Evolutionary conservation across 92 coral and sea anemone species (phyloP).

Genomic region (Hydrozoanthus gracilis): DNA sequence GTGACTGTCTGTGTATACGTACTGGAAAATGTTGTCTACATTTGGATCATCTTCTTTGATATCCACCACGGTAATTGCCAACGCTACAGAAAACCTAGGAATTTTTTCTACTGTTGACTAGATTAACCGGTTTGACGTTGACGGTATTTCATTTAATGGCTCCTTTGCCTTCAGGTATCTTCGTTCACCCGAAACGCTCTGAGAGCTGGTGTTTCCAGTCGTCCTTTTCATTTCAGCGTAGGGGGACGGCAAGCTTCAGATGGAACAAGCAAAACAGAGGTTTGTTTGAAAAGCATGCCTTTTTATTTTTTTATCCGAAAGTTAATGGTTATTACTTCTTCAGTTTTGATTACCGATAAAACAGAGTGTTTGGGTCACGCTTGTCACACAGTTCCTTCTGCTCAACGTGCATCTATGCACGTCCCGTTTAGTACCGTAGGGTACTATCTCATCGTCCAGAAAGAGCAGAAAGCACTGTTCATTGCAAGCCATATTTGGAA

Average conservation of each 20-base stretch:
- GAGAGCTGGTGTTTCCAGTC: conserved; percentile 64
- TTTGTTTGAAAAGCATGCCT: conserved; percentile 31
- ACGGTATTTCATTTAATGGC: not conserved
- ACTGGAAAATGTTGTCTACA: conserved; percentile 53
- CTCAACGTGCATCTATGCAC: conserved; percentile 5
- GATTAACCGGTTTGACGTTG: not conserved
- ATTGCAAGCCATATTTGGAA: not conserved
- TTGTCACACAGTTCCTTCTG: not conserved
- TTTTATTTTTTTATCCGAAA: conserved; percentile 1
- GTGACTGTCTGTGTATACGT: not conserved
- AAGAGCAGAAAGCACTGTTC: not conserved
- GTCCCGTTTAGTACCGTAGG: not conserved
- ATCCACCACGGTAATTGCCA: conserved; percentile 60
- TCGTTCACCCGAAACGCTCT: conserved; percentile 63
- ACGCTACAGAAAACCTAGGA: not conserved
- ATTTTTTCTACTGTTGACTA: not conserved
- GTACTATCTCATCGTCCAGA: not conserved
- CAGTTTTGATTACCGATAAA: not conserved
- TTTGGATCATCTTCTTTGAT: conserved; percentile 58
- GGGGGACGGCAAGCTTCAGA: conserved; percentile 81
- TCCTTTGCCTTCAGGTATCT: conserved; percentile 54
- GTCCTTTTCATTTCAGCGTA: conserved; percentile 80
- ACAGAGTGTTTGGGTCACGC: not conserved
- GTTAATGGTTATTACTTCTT: not conserved
- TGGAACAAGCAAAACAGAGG: conserved; percentile 83